Evolutionary conservation across 2,888 invertebrate species (phyloP).

Genomic region (Allacma fusca): DNA sequence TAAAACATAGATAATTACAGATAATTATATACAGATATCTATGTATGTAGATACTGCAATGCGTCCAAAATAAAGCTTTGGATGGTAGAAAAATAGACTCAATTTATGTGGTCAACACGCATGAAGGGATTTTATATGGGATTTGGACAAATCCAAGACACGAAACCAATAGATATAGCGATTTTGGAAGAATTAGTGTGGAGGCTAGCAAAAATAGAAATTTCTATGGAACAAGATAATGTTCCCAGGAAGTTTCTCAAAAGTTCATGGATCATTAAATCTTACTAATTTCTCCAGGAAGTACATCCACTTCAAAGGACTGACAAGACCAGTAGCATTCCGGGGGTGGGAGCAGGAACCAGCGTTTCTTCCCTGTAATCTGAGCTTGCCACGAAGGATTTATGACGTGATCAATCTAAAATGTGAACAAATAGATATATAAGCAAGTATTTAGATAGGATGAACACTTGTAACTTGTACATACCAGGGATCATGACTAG

Average conservation of each 20-base stretch:
- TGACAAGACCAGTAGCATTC: slow-evolving; percentile 86
- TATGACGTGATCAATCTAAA: slow-evolving; percentile 89
- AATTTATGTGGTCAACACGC: no score
- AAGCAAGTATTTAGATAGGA: neutral
- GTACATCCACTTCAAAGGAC: slow-evolving; percentile 75
- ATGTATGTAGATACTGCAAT: no score
- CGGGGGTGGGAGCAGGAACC: slow-evolving; percentile 90
- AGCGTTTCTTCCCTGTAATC: slow-evolving; percentile 84
- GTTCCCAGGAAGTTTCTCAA: neutral
- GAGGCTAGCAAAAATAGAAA: no score
- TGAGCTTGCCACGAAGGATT: slow-evolving; percentile 98
- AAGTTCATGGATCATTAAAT: slow-evolving; percentile 13
- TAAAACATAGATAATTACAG: no score
- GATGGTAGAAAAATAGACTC: no score
- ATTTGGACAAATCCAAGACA: no score
- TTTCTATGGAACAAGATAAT: no score
- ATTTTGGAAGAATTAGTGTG: no score
- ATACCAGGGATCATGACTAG: neutral
- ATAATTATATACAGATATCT: no score
- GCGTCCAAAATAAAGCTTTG: no score
- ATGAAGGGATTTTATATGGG: no score
- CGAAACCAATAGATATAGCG: no score
- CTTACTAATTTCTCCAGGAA: slow-evolving; percentile 91
- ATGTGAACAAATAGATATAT: slow-evolving; percentile 55
- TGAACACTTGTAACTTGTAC: neutral